phyloP scores from a whole-genome alignment of 2,888 invertebrate genomes.

The Ophion obscuratus region DNA sequence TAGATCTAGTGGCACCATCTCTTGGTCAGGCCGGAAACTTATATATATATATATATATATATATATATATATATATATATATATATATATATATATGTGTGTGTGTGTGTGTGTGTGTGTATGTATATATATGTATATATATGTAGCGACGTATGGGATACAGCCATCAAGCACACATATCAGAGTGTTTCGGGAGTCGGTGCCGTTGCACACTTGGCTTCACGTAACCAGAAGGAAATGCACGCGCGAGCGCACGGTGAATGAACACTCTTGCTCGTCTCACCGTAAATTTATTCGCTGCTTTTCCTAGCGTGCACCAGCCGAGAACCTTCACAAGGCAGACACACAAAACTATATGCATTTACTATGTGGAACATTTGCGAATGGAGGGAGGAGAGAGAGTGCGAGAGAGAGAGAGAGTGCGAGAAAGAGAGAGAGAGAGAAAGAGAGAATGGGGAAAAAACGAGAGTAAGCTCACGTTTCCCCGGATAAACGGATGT shows the following conservation, averaged over 20 bases:
- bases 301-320: conserved; percentile 40
- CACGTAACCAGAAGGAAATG: conserved; percentile 19
- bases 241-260: conserved; percentile 1
- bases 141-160: too few relatives aligned
- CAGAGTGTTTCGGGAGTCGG: conserved; percentile 1
- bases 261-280: conserved; percentile 48
- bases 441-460: background rate
- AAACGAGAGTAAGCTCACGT: conserved; percentile 7
- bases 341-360: conserved; percentile 52
- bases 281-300: conserved; percentile 61
- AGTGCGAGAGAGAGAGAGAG: background rate
- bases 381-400: conserved; percentile 14
- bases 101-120: too few relatives aligned
- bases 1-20: too few relatives aligned
- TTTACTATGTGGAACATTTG: conserved; percentile 34
- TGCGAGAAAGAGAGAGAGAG: background rate
- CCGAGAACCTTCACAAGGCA: conserved; percentile 34
- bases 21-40: too few relatives aligned
- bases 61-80: too few relatives aligned
- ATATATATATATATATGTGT: too few relatives aligned
- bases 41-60: too few relatives aligned
- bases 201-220: conserved; percentile 41
- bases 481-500: conserved; percentile 4
- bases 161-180: conserved; percentile 27
- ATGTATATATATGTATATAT: too few relatives aligned